A percentile compares a stretch with the other conserved stretches of the same genome.
These are phyloP conservation scores for Shinisaurus crocodilurus DNA, from an alignment of 2,113 vertebrate species.

Conservation along the genomic window DNA sequence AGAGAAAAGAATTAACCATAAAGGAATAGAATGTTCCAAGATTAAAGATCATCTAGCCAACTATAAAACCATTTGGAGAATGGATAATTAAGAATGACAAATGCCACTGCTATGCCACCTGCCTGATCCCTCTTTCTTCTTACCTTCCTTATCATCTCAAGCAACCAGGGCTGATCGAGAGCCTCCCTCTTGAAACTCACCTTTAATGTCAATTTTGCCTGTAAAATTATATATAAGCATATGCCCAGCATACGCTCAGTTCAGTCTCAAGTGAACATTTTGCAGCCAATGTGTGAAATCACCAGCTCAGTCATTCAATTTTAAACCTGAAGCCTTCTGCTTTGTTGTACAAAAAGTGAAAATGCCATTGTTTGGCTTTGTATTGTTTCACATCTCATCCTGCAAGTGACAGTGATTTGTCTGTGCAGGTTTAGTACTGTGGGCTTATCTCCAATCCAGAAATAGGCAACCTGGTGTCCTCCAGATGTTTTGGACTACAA, in stretches of 20 bases:
- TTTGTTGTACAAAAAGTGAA: neutral
- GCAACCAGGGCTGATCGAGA: neutral
- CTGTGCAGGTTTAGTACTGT: neutral
- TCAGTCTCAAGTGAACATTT: neutral
- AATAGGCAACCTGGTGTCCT: too few relatives aligned
- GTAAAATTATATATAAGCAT: neutral
- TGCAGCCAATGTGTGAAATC: neutral
- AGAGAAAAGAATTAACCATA: constrained; percentile 2
- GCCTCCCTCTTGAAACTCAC: neutral
- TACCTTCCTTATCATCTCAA: neutral
- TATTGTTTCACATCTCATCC: neutral
- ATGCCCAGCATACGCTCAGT: neutral
- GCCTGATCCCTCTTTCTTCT: neutral
- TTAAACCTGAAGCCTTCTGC: neutral
- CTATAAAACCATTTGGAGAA: neutral
- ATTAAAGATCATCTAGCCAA: neutral
- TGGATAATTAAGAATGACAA: neutral
- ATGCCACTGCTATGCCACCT: neutral
- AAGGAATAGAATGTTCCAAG: neutral
- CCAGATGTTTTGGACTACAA: too few relatives aligned
- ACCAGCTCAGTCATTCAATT: neutral
- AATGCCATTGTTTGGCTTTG: neutral
- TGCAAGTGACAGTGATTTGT: neutral
- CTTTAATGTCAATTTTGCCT: neutral
- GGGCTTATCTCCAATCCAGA: neutral